phyloP scores from a whole-genome alignment of 2,888 invertebrate genomes.

The Zaprionus lineosus region DNA sequence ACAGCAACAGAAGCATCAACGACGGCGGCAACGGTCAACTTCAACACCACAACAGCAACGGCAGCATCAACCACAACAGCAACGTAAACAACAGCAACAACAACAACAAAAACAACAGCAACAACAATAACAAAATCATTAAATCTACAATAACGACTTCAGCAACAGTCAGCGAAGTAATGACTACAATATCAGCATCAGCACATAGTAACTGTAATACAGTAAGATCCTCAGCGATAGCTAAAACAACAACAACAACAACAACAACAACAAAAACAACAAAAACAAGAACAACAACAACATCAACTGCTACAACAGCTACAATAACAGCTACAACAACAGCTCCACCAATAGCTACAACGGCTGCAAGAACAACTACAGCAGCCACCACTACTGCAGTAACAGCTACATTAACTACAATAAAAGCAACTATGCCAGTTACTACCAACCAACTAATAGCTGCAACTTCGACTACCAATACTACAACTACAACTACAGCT shows the following conservation, averaged over 20 bases:
- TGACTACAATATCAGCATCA: constrained; percentile 4
- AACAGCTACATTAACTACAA: not conserved
- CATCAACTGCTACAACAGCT: not conserved
- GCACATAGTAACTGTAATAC: not conserved
- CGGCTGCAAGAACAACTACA: not conserved
- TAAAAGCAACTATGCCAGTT: too few relatives aligned
- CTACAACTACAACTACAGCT: too few relatives aligned
- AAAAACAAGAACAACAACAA: not conserved
- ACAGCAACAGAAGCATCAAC: constrained; percentile 8
- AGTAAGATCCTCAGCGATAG: not conserved
- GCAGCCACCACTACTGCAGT: not conserved
- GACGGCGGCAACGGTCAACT: not conserved
- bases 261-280: not conserved
- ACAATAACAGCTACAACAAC: not conserved
- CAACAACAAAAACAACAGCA: not conserved
- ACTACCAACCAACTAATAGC: not conserved
- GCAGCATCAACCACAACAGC: not conserved
- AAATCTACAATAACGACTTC: not conserved
- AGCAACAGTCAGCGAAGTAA: not conserved
- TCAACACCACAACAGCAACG: not conserved
- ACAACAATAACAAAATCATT: constrained; percentile 1
- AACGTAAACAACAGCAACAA: not conserved
- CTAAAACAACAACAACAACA: not conserved
- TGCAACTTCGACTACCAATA: too few relatives aligned
- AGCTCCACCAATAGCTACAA: not conserved